phyloP scores from a whole-genome alignment of 2,888 invertebrate genomes.

The Isotomurus palustris region DNA sequence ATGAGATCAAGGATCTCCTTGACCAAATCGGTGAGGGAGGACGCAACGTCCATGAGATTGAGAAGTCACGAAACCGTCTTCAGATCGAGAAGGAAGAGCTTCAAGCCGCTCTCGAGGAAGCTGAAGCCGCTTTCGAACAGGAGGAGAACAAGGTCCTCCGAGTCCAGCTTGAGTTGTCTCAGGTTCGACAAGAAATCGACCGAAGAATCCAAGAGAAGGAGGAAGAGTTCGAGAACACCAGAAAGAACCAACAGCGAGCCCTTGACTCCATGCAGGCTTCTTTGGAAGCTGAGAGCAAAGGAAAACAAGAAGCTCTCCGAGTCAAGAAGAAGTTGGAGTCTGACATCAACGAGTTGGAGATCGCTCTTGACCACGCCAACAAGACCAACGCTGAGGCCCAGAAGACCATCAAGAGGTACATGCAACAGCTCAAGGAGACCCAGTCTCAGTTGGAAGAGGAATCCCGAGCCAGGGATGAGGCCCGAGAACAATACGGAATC shows the following conservation, averaged over 20 bases:
- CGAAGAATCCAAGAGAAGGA: conserved; percentile 99
- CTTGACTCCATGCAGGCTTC: conserved; percentile 99
- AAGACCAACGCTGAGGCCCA: conserved; percentile 94
- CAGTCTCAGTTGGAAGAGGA: conserved; percentile 96
- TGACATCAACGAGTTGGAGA: conserved; percentile 99
- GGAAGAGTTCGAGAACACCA: conserved; percentile 99
- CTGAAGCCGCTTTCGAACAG: conserved; percentile 97
- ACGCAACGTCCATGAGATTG: conserved; percentile 92
- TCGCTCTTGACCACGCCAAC: conserved; percentile 98
- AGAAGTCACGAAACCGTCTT: conserved; percentile 96
- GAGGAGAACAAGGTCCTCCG: conserved; percentile 99
- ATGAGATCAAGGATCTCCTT: conserved; percentile 98
- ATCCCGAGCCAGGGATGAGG: conserved; percentile 95
- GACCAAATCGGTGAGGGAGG: conserved; percentile 99
- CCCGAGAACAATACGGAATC: conserved; percentile 94
- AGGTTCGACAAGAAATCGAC: conserved; percentile 99
- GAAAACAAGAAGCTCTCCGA: conserved; percentile 98
- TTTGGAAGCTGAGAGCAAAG: conserved; percentile 98
- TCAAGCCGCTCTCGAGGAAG: conserved; percentile 97
- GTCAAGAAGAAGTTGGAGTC: conserved; percentile 99
- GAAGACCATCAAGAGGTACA: conserved; percentile 99
- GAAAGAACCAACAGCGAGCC: conserved; percentile 99
- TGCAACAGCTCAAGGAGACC: conserved; percentile 94
- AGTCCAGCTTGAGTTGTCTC: conserved; percentile 94
- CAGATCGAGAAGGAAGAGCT: conserved; percentile 99